Conservation (phyloP, 2,888 invertebrate genomes). For the Megalurothrips usitatus region DNA sequence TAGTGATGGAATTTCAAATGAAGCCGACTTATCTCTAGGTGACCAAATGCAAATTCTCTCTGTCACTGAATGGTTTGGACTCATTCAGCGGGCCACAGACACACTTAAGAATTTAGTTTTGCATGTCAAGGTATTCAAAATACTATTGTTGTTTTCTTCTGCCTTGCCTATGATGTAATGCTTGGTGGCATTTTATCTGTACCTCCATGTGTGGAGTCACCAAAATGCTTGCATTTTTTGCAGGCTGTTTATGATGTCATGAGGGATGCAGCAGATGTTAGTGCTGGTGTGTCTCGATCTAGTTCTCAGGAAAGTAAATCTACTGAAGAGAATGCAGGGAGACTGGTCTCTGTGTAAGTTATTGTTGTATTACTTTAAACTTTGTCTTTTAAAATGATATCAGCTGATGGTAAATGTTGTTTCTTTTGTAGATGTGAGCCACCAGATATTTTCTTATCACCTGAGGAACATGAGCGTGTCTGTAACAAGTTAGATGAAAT, state of each 20-base stretch:
- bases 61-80: constrained; percentile 62
- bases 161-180: background rate
- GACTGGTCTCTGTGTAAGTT: constrained; percentile 50
- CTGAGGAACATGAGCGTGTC: constrained; percentile 64
- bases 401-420: background rate
- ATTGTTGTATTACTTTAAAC: constrained; percentile 27
- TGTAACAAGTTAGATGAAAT: constrained; percentile 69
- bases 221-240: constrained; percentile 27
- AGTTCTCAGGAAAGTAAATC: constrained; percentile 39
- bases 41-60: constrained; percentile 55
- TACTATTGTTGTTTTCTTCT: background rate
- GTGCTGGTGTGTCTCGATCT: constrained; percentile 49
- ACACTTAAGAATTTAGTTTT: constrained; percentile 64
- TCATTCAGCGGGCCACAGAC: constrained; percentile 61
- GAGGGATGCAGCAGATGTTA: constrained; percentile 65
- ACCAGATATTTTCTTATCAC: constrained; percentile 35
- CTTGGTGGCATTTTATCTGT: no score
- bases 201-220: background rate
- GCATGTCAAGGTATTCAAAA: constrained; percentile 57
- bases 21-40: constrained; percentile 44
- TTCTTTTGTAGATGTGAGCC: constrained; percentile 35
- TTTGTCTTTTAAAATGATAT: background rate
- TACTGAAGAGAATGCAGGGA: constrained; percentile 40
- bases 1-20: constrained; percentile 48
- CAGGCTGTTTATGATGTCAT: constrained; percentile 71